These are phyloP conservation scores for Oenanthe melanoleuca DNA, from an alignment of 2,113 vertebrate species.

Conservation along the genomic window DNA sequence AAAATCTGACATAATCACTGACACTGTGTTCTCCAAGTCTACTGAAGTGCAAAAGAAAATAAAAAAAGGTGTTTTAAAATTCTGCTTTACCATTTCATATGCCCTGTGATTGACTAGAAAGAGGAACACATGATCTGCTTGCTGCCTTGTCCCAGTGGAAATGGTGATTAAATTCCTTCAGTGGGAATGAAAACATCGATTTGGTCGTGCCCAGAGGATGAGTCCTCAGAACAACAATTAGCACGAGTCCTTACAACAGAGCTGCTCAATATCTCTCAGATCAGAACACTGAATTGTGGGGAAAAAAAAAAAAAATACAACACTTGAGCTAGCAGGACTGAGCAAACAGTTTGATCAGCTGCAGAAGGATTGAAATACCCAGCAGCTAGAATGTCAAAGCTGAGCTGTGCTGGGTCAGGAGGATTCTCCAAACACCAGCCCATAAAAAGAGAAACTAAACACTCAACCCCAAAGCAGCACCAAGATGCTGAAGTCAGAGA, in stretches of 20 bases:
- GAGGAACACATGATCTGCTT: background rate
- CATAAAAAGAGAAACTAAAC: background rate
- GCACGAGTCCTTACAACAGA: background rate
- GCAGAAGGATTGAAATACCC: background rate
- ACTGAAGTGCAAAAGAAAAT: background rate
- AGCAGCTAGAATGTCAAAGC: background rate
- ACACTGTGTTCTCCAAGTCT: background rate
- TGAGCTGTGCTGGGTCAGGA: fast-evolving
- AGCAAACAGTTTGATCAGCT: background rate
- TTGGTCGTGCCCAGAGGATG: background rate
- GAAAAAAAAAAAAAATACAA: background rate
- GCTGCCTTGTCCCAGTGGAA: background rate
- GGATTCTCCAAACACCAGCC: background rate
- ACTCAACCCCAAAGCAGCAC: background rate
- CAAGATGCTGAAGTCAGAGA: background rate
- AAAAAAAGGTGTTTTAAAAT: background rate
- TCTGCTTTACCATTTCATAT: background rate
- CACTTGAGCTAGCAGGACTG: background rate
- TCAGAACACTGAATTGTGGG: background rate
- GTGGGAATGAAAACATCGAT: background rate
- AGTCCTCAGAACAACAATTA: constrained; percentile 5
- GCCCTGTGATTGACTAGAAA: background rate
- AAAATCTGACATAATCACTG: background rate
- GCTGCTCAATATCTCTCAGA: background rate
- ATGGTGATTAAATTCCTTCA: background rate